A percentile compares a stretch with the other conserved stretches of the same genome.
These are phyloP conservation scores for Typhlichthys eigenmanni DNA, from an alignment of 2,797 vertebrate genomes.

Conservation along the genomic window DNA sequence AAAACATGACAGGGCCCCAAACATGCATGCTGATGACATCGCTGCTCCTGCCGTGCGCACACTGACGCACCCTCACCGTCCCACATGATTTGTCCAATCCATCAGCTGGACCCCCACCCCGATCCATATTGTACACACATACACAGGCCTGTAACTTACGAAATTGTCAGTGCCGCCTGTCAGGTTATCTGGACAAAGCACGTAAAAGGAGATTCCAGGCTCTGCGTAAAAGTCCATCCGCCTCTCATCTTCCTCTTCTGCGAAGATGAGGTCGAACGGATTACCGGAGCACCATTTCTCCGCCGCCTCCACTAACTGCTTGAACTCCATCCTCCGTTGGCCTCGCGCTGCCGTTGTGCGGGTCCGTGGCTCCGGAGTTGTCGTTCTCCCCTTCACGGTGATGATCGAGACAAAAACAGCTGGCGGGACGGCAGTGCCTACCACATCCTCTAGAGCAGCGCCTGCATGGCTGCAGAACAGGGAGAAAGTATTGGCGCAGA, in stretches of 20 bases:
- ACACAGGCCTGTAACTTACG: conserved; percentile 80
- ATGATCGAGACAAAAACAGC: conserved; percentile 74
- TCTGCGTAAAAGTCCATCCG: conserved; percentile 98
- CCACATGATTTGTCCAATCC: conserved; percentile 21
- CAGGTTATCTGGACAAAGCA: conserved; percentile 87
- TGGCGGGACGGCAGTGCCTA: conserved; percentile 67
- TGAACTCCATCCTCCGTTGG: conserved; percentile 87
- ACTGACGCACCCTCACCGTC: conserved; percentile 15
- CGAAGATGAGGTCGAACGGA: conserved; percentile 95
- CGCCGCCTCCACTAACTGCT: conserved; percentile 94
- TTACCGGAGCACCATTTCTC: conserved; percentile 95
- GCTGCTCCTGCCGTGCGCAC: conserved; percentile 12
- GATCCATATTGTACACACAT: conserved; percentile 7
- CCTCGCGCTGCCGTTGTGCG: conserved; percentile 44
- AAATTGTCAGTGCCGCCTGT: conserved; percentile 91
- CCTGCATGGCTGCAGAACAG: conserved; percentile 57
- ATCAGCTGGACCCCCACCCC: conserved; percentile 30
- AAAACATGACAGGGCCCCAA: conserved; percentile 17
- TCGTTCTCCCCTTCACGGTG: conserved; percentile 60
- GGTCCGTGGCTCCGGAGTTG: conserved; percentile 62
- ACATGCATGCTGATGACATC: conserved; percentile 52
- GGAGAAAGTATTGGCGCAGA: conserved; percentile 55
- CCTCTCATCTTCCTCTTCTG: conserved; percentile 91
- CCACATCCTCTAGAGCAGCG: conserved; percentile 60
- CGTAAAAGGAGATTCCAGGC: conserved; percentile 95